Base-by-base conservation (phyloP, 2,113 vertebrate genomes). In the Macquaria australasica region DNA sequence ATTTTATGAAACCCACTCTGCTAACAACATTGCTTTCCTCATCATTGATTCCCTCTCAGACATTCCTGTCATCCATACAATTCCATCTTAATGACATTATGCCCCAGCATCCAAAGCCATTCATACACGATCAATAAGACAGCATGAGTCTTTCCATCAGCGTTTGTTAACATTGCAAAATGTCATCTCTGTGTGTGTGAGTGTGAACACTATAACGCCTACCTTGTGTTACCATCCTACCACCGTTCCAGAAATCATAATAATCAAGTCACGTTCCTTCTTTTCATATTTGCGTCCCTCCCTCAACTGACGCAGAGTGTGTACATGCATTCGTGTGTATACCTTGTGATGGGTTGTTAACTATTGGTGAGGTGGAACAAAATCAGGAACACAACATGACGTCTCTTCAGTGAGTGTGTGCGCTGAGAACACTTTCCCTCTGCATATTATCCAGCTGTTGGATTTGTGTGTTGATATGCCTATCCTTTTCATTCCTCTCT, bases 51-150 rank as follows among this genome's bases (percentile, higher is more conserved):
- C 83, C 34, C 82, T 82, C 87, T 85, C n/a, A 23, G 88, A 56
- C 83, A 80, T 90, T 88, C 66, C 90, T 90, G 89, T 88, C 89
- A 92, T 88, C 90, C 89, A 93, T 88, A 89, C 90, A 89, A 91
- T 87, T 79, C 63, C 64, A 74, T 45, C 75, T 79, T 93, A 94
- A 92, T 92, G 80, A 82, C 89, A 92, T 93, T 92, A 95, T 78
- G 77, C 87, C 76, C 60, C 72, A 63, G 82, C 82, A 85, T 91
- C 84, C 79, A 95, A 92, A 93, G 85, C 85, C 90, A 91, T 93
- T 94, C 90, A 79, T 86, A 90, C 92, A 31, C 50, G 50, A 91
- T 93, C 92, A 91, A 91, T 93, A 92, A 25, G 78, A 73, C 93
- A 92, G 92, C 92, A 87, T 72, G 90, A 86, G 78, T 88, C 88